Evolutionary conservation across 2,113 vertebrate species (phyloP), one percentile per base, ranked within the genome.

Genomic region (Poeciliopsis occidentalis): DNA sequence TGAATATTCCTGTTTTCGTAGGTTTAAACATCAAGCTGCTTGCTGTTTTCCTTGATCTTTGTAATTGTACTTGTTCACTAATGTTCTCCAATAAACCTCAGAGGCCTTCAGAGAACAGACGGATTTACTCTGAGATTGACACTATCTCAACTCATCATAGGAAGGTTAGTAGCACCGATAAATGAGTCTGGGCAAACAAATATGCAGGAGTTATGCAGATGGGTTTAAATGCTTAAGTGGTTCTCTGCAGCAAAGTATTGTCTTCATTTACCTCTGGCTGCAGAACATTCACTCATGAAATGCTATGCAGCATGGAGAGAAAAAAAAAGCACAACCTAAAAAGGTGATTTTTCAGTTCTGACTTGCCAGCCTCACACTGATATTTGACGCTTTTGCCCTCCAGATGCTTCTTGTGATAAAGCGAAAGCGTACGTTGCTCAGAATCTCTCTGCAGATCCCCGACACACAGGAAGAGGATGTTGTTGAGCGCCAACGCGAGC

Each of bases 391-490:
- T 4, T 41, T 11, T 67, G 27, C 47, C n/a, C 37, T 41, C 30
- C 24, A 54, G 54, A 77, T 73, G 26, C 60, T 60, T 65, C 10
- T 41, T 4, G 0, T 0, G 15, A 80, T 75, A 61, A 51, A 73
- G 60, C 17, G 24, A 64, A 61, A 24, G 19, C 1, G 0, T 13
- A 10, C 12, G 34, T 15, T 15, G n/a, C 39, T 60, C 30, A 37
- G 8, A 70, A 13, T 62, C 29, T 4, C 10, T 70, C 15, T n/a
- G 22, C 22, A 2, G 37, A 22, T 65, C 60, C 11, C 1, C 1
- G 34, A 65, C 34, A 78, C 69, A 64, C 65, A 81, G 61, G 67
- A 82, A 82, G 54, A 72, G 64, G 79, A 80, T 78, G 71, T 75
- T 70, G 69, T 15, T 31, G 1, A 24, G 69, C 4, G 63, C 67